Conservation (phyloP, 2,888 invertebrate species). For the Thymelicus acteon region DNA sequence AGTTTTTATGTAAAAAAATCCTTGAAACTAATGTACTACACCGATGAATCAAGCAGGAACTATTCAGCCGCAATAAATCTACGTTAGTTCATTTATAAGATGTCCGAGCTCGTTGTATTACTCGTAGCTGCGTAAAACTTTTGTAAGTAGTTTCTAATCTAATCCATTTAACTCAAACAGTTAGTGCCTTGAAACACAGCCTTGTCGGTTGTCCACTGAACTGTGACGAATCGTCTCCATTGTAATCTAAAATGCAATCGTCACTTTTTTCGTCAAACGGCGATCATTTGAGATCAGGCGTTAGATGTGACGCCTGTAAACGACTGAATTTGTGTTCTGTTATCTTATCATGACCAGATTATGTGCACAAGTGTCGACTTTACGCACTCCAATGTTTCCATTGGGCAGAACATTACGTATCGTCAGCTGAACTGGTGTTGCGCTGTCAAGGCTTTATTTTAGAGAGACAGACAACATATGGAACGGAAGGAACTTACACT, state of each 20-base stretch:
- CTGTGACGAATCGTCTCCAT: slow-evolving; percentile 47
- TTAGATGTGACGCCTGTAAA: slow-evolving; percentile 39
- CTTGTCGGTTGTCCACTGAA: slow-evolving; percentile 49
- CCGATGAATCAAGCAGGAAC: slow-evolving; percentile 45
- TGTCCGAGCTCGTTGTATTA: slow-evolving; percentile 36
- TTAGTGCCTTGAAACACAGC: slow-evolving; percentile 48
- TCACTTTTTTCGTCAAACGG: slow-evolving; percentile 33
- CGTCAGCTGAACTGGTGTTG: slow-evolving; percentile 56
- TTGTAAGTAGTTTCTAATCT: slow-evolving; percentile 51
- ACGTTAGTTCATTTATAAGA: slow-evolving; percentile 34
- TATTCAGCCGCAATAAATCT: slow-evolving; percentile 35
- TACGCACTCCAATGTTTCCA: slow-evolving; percentile 34
- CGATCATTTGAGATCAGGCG: slow-evolving; percentile 28
- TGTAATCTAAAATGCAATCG: slow-evolving; percentile 40
- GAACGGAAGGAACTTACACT: slow-evolving; percentile 76
- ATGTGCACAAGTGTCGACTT: slow-evolving; percentile 79
- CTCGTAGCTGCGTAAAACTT: slow-evolving; percentile 43
- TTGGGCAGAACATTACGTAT: slow-evolving; percentile 71
- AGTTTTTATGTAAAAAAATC: slow-evolving; percentile 43
- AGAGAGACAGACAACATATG: slow-evolving; percentile 58
- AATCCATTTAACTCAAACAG: slow-evolving; percentile 19
- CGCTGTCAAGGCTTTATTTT: neutral
- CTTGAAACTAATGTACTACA: slow-evolving; percentile 44
- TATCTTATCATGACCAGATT: slow-evolving; percentile 80
- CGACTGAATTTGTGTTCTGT: slow-evolving; percentile 49